Evolutionary conservation across 2,113 vertebrate species (phyloP).

Genomic region (Sphaerodactylus townsendi): DNA sequence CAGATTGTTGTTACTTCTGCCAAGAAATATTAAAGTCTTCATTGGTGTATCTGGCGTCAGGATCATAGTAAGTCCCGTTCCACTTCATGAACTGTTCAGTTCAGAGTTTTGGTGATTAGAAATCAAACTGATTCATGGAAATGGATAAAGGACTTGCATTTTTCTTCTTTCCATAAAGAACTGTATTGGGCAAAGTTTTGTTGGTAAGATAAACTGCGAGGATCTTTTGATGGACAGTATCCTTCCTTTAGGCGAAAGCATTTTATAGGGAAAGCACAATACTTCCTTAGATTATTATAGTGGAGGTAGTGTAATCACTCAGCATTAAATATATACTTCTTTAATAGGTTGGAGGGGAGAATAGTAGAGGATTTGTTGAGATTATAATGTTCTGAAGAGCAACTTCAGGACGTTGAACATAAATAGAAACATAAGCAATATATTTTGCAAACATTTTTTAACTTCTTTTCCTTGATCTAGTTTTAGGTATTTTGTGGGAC

Average conservation of each 20-base stretch:
- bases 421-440: background rate
- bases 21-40: slow-evolving; percentile 61
- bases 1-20: slow-evolving; percentile 62
- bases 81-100: slow-evolving; percentile 46
- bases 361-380: background rate
- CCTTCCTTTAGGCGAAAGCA: background rate
- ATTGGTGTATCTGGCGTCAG: slow-evolving; percentile 57
- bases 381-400: too few species aligned
- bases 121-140: slow-evolving; percentile 41
- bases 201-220: slow-evolving; percentile 46
- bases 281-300: background rate
- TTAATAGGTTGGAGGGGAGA: background rate
- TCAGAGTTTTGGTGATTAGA: slow-evolving; percentile 38
- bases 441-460: background rate
- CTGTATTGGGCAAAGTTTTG: slow-evolving; percentile 28
- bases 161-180: background rate
- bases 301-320: background rate
- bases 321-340: background rate
- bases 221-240: background rate
- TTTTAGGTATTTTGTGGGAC: background rate
- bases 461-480: background rate
- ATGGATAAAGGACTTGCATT: slow-evolving; percentile 51
- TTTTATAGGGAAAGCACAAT: background rate
- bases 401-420: background rate
- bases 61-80: slow-evolving; percentile 49